phyloP scores from a whole-genome alignment of 2,113 vertebrate species.

The Hydrolagus affinis region DNA sequence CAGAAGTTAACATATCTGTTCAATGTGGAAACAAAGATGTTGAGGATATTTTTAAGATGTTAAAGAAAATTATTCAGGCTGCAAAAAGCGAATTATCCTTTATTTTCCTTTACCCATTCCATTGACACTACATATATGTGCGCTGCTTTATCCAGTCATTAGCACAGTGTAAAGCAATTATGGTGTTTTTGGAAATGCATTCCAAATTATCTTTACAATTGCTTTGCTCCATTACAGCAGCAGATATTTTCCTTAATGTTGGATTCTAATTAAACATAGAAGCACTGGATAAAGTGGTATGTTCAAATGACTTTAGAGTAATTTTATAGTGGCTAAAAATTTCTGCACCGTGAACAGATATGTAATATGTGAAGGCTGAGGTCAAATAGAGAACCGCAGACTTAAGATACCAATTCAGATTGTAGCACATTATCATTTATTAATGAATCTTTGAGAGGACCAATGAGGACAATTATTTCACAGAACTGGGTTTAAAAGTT shows the following conservation, averaged over 20 bases:
- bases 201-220: neutral
- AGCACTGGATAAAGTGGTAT: neutral
- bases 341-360: too few species aligned
- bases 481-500: neutral
- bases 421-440: slow-evolving; percentile 9
- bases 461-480: neutral
- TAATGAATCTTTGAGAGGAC: slow-evolving; percentile 12
- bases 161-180: neutral
- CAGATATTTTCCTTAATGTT: neutral
- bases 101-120: neutral
- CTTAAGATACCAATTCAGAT: neutral
- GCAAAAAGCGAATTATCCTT: neutral
- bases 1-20: neutral
- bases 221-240: neutral
- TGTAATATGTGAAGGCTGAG: too few species aligned
- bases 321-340: too few species aligned
- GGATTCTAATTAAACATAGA: neutral
- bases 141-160: too few species aligned
- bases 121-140: neutral
- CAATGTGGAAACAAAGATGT: neutral
- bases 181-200: neutral
- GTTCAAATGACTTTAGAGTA: too few species aligned
- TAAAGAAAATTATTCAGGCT: too few species aligned
- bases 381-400: neutral
- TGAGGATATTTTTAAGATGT: neutral